Evolutionary conservation across 1,140 invertebrate genomes (phyloP), one percentile per base, ranked within the genome.

Genomic region (Goniozus legneri): DNA sequence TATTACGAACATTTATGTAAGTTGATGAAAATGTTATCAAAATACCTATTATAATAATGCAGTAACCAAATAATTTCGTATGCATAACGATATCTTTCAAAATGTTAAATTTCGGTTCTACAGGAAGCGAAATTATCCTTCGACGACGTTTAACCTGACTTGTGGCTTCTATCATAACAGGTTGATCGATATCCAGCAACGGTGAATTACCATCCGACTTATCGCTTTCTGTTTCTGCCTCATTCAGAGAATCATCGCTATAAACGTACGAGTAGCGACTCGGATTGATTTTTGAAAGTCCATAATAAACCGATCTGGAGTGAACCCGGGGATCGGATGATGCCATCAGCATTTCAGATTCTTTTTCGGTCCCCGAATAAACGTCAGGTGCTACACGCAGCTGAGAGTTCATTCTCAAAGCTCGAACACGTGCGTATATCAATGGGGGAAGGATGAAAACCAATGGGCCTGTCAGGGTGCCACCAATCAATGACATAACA

Each of bases 401-500:
- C 33, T 24, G 32, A 40, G 20, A 38, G 8, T 41, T 42, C 31
- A 21, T 44, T 63, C 62, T 50, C 21, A 73, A 33, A 39, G 58
- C 38, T 60, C 65, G 52, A 52, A 73, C 66, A 80, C 57, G 62
- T 2, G 51, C 64, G 63, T 95, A 95, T 52, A 95, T 85, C 14
- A 95, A 51, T 0, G 89, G 87, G 0, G 93, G 92, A 16, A 94
- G 79, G 13, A 96, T 79, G 49, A 93, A 92, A 48, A 92, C 84
- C 4, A 95, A 66, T 0, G 89, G 89, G 0, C 89, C 88, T 0
- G 88, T 92, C 0, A 94, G 80, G 0, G 87, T 87, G 12, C 92
- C 92, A 3, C 87, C 87, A 3, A 95, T 84, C 3, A 96, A 73
- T 19, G 91, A 83, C 83, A 96, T 88, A 2, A 96, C 84, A n/a